phyloP scores from a whole-genome alignment of 2,113 vertebrate species.

The Phaethon lepturus region DNA sequence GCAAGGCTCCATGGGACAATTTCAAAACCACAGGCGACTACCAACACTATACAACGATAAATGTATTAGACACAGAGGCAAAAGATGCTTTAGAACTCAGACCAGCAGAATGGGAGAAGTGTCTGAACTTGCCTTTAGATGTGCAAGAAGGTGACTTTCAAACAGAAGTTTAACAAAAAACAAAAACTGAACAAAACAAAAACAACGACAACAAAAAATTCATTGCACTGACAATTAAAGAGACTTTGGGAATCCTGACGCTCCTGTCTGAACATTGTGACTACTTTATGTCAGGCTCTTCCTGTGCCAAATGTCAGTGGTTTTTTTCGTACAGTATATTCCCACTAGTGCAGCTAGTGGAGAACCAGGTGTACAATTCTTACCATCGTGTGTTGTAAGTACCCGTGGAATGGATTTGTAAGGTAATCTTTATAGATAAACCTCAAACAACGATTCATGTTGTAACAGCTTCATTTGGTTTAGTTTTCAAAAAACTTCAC shows the following conservation, averaged over 20 bases:
- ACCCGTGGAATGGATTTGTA: constrained; percentile 97
- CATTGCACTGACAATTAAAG: constrained; percentile 91
- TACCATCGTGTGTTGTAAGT: constrained; percentile 99
- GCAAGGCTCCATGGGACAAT: constrained; percentile 97
- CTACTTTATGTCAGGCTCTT: constrained; percentile 85
- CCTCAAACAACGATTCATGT: constrained; percentile 97
- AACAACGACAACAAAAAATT: constrained; percentile 53
- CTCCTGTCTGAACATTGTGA: constrained; percentile 88
- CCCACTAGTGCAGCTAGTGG: constrained; percentile 92
- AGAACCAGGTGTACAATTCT: constrained; percentile 98
- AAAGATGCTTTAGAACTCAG: constrained; percentile 98
- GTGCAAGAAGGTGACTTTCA: constrained; percentile 99
- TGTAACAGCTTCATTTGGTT: constrained; percentile 97
- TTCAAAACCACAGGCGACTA: constrained; percentile 97
- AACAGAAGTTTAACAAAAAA: constrained; percentile 91
- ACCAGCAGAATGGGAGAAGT: constrained; percentile 98
- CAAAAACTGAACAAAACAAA: constrained; percentile 50
- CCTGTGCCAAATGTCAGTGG: constrained; percentile 92
- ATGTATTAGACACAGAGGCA: constrained; percentile 93
- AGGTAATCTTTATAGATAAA: constrained; percentile 94
- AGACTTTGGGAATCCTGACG: constrained; percentile 91
- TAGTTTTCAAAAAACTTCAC: constrained; percentile 96
- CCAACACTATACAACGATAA: constrained; percentile 98
- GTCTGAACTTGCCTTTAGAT: constrained; percentile 97
- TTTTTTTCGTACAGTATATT: constrained; percentile 84